These are phyloP conservation scores for Eupsittula cactorum DNA, from an alignment of 2,113 vertebrate species.

Conservation along the genomic window DNA sequence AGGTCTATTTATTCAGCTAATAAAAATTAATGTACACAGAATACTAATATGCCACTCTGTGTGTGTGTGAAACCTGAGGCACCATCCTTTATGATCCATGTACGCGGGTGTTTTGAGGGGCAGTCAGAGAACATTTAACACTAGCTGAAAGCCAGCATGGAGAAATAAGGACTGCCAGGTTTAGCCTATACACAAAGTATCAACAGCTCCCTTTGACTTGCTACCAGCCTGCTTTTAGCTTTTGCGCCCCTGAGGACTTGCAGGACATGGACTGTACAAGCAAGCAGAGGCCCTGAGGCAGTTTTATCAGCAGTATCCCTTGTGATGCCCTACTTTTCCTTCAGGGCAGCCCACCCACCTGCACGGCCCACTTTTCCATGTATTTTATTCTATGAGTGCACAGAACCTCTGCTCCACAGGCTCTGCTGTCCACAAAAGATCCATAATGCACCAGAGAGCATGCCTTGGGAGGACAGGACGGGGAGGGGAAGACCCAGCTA, in stretches of 20 bases:
- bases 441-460: too few species aligned
- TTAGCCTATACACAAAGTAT: fast-evolving
- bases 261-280: fast-evolving
- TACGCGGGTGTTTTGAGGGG: fast-evolving
- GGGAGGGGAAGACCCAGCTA: fast-evolving
- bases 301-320: not conserved
- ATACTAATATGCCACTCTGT: not conserved
- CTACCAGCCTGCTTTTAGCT: not conserved
- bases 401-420: not conserved
- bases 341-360: too few species aligned
- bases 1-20: not conserved
- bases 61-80: not conserved
- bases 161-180: fast-evolving
- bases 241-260: not conserved
- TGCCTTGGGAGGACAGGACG: fast-evolving
- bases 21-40: not conserved
- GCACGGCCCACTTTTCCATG: fast-evolving
- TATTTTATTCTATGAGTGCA: not conserved
- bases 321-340: too few species aligned
- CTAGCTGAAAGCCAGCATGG: fast-evolving
- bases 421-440: too few species aligned
- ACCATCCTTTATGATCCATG: fast-evolving
- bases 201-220: not conserved
- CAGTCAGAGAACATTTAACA: not conserved
- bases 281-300: not conserved